Percentiles rank a stretch among this genome's conserved stretches.
phyloP scores from a whole-genome alignment of 2,888 invertebrate species.

The Pristionchus entomophagus region DNA sequence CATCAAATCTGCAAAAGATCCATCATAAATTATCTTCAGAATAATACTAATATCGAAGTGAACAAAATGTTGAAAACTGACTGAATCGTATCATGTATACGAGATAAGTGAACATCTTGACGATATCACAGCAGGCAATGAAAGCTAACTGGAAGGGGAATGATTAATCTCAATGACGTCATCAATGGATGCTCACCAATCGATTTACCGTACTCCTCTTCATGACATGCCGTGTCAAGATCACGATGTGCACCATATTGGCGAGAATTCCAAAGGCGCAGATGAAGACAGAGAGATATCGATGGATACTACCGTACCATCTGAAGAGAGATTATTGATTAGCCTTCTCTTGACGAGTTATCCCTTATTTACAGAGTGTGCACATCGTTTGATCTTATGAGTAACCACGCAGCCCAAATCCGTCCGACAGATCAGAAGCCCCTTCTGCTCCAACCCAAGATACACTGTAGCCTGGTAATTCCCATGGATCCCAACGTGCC shows the following conservation, averaged over 20 bases:
- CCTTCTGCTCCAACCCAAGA: no score
- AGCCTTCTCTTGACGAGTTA: no score
- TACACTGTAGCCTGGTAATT: neutral
- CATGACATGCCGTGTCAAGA: conserved; percentile 64
- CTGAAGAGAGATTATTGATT: neutral
- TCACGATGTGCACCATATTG: conserved; percentile 62
- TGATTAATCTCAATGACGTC: neutral
- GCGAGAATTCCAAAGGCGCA: conserved; percentile 55
- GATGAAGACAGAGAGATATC: conserved; percentile 46
- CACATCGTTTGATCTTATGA: no score
- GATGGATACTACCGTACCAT: conserved; percentile 40
- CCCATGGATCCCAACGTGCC: neutral
- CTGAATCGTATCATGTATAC: conserved; percentile 72
- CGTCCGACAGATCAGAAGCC: no score
- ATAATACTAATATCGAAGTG: neutral
- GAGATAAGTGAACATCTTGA: conserved; percentile 73
- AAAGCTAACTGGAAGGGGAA: conserved; percentile 52
- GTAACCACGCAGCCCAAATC: no score
- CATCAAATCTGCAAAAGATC: neutral
- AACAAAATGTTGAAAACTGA: neutral
- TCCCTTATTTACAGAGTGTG: no score
- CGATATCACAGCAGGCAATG: conserved; percentile 73
- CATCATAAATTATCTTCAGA: neutral
- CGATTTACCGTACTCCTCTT: conserved; percentile 65
- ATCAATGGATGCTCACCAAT: conserved; percentile 53